Conservation (phyloP, 2,113 vertebrate genomes). For the human region DNA sequence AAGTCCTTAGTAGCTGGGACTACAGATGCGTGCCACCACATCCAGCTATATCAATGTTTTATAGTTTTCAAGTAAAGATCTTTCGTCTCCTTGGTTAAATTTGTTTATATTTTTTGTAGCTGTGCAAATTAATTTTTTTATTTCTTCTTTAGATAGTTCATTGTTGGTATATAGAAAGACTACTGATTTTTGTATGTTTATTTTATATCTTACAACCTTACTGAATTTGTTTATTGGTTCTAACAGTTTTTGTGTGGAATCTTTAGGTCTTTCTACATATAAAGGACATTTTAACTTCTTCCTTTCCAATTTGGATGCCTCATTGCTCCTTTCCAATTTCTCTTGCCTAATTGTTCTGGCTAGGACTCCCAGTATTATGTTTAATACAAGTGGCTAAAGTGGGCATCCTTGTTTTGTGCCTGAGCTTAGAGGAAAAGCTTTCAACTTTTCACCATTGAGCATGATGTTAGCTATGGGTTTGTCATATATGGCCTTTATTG, state of each 20-base stretch:
- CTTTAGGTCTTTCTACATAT: neutral
- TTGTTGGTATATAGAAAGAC: neutral
- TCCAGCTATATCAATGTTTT: neutral
- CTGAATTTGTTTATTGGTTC: neutral
- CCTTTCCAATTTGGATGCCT: neutral
- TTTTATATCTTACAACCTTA: neutral
- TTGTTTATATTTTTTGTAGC: neutral
- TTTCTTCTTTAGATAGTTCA: neutral
- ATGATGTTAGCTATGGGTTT: neutral
- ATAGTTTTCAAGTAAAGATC: neutral
- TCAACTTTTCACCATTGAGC: neutral
- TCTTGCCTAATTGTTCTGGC: neutral
- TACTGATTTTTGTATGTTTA: neutral
- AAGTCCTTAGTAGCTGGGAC: neutral
- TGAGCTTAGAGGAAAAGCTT: neutral
- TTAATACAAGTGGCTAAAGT: neutral
- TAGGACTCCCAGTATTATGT: neutral
- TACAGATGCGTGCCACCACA: neutral
- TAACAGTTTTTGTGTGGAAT: neutral
- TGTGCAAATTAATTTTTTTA: neutral
- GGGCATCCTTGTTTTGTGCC: neutral
- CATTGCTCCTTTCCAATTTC: neutral
- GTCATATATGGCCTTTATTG: neutral
- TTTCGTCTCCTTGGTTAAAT: neutral
- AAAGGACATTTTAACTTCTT: neutral